These are phyloP conservation scores for Protobothrops flavoviridis DNA, from an alignment of 2,113 vertebrate genomes.

Conservation along the genomic window DNA sequence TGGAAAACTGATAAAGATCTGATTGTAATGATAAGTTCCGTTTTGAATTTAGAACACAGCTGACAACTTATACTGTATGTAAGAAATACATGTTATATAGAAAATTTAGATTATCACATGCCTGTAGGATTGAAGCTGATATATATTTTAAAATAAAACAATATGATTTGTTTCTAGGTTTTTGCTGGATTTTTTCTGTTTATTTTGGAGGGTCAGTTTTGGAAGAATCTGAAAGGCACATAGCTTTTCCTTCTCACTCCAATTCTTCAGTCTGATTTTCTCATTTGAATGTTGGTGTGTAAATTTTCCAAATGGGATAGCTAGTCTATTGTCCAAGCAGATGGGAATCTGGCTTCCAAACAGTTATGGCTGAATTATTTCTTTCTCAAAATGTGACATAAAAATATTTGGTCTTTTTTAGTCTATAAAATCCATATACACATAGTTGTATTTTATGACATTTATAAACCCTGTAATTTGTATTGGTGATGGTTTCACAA, in stretches of 20 bases:
- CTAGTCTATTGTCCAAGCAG: fast-evolving
- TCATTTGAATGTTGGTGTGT: not conserved
- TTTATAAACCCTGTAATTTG: not conserved
- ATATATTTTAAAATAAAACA: not conserved
- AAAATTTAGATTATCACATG: not conserved
- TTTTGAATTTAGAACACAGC: not conserved
- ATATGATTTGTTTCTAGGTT: not conserved
- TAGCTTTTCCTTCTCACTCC: not conserved
- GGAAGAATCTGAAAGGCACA: not conserved
- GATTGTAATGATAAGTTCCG: not conserved
- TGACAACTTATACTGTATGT: not conserved
- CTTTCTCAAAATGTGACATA: not conserved
- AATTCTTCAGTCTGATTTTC: slow-evolving; percentile 4
- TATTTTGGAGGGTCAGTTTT: not conserved
- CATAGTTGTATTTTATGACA: not conserved
- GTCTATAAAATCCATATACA: fast-evolving
- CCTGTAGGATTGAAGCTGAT: not conserved
- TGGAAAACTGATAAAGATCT: not conserved
- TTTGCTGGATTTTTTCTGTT: not conserved
- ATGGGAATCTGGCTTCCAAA: not conserved
- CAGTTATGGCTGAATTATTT: not conserved
- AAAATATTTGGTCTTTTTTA: not conserved
- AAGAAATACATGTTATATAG: not conserved
- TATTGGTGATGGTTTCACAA: not conserved
- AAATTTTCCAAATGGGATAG: fast-evolving